Evolutionary conservation across 1,140 invertebrate genomes (phyloP).

Genomic region (Anthonomus grandis): DNA sequence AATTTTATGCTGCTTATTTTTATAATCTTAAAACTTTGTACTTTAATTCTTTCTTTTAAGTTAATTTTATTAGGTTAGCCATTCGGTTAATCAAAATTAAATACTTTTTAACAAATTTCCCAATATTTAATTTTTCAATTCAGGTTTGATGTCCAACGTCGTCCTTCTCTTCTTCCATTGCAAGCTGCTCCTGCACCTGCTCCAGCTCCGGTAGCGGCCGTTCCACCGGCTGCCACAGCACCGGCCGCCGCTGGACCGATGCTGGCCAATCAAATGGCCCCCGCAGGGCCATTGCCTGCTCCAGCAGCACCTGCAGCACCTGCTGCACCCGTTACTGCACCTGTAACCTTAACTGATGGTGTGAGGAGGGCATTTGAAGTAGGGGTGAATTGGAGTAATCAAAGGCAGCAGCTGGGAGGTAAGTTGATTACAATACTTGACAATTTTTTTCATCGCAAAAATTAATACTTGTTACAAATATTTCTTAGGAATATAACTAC

Average conservation of each 20-base stretch:
- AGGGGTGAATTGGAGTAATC: conserved; percentile 22
- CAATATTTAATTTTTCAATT: too few species aligned
- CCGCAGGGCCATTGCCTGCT: conserved; percentile 15
- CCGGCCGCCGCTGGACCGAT: conserved; percentile 5
- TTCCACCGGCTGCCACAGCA: not conserved
- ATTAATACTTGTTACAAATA: not conserved
- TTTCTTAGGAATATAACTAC: too few species aligned
- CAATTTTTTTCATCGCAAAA: not conserved
- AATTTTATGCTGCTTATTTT: too few species aligned
- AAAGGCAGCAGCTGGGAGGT: conserved; percentile 22
- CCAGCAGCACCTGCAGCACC: conserved; percentile 17
- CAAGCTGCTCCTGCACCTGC: conserved; percentile 10
- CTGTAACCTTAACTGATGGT: conserved; percentile 18
- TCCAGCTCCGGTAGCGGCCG: conserved; percentile 4
- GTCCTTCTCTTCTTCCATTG: conserved; percentile 18
- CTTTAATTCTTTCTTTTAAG: too few species aligned
- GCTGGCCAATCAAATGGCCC: conserved; percentile 16
- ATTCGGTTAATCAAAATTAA: too few species aligned
- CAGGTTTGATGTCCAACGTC: conserved; percentile 27
- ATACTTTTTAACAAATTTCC: too few species aligned
- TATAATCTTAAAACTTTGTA: too few species aligned
- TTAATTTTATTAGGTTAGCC: too few species aligned
- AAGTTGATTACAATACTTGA: not conserved
- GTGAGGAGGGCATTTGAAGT: conserved; percentile 21
- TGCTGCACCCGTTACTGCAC: not conserved